A percentile compares a stretch with the other conserved stretches of the same genome.
Conservation (phyloP, 2,797 vertebrate species). For the Fringilla coelebs region DNA sequence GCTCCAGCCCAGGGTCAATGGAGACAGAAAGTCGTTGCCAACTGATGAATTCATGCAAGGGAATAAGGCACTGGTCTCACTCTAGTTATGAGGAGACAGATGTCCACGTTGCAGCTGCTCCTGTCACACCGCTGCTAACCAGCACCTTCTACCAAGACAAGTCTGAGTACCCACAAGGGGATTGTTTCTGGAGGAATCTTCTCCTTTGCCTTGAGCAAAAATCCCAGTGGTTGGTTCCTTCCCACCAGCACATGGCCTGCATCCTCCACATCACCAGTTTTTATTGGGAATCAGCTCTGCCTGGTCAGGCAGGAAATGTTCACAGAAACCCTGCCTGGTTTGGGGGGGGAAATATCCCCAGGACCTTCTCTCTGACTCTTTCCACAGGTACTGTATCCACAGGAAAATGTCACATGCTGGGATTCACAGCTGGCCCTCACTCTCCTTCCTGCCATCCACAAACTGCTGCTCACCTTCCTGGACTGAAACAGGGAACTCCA, state of each 20-base stretch:
- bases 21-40: conserved; percentile 10
- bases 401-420: background rate
- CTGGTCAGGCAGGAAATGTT: background rate
- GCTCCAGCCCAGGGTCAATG: background rate
- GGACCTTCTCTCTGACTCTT: background rate
- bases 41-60: background rate
- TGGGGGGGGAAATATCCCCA: background rate
- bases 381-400: background rate
- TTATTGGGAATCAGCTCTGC: background rate
- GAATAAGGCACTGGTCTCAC: background rate
- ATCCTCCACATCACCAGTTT: background rate
- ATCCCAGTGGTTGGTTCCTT: background rate
- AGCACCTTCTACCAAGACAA: background rate
- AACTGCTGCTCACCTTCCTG: background rate
- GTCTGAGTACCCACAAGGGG: background rate
- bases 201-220: background rate
- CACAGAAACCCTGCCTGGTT: background rate
- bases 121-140: background rate
- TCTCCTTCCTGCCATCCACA: background rate
- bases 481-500: background rate
- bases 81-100: background rate
- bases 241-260: background rate
- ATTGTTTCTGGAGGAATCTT: background rate
- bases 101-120: background rate
- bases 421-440: background rate